These are phyloP conservation scores for Drosophila gaucha DNA, from an alignment of 2,888 invertebrate species.

Conservation along the genomic window DNA sequence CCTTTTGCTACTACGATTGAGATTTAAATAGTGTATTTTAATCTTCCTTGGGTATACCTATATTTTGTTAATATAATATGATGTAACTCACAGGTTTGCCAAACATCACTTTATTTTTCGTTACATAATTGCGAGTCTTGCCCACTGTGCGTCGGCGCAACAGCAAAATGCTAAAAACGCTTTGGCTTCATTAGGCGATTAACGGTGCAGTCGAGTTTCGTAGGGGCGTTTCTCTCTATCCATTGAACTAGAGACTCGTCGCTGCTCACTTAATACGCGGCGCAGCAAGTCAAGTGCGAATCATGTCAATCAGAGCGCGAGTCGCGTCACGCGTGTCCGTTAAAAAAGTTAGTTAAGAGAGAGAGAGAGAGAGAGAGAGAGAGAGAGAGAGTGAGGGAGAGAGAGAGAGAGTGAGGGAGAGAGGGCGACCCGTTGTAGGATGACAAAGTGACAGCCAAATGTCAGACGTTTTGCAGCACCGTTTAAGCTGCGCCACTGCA, in stretches of 20 bases:
- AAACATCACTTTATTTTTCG: too few species aligned
- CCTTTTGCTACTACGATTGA: too few species aligned
- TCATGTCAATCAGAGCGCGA: slow-evolving; percentile 65
- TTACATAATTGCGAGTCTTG: background rate
- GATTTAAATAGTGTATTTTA: too few species aligned
- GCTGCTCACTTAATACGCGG: slow-evolving; percentile 62
- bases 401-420: background rate
- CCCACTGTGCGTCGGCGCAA: slow-evolving; percentile 50
- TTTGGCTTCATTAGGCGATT: slow-evolving; percentile 77
- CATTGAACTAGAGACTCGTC: background rate
- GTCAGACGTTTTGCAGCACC: slow-evolving; percentile 68
- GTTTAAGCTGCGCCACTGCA: slow-evolving; percentile 64
- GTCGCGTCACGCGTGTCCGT: slow-evolving; percentile 43
- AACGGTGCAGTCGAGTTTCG: slow-evolving; percentile 37
- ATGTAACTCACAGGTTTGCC: too few species aligned
- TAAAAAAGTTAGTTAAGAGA: slow-evolving; percentile 16
- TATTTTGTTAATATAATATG: too few species aligned
- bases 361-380: background rate
- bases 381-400: background rate
- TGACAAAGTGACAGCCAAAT: slow-evolving; percentile 75
- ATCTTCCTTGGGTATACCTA: too few species aligned
- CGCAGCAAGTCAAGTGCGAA: slow-evolving; percentile 76
- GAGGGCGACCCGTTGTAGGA: slow-evolving; percentile 19
- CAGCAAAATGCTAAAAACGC: slow-evolving; percentile 62
- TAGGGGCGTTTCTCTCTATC: background rate